Evolutionary conservation across 2,113 vertebrate species (phyloP), one percentile per base, ranked within the genome.

Genomic region (Polypterus senegalus): DNA sequence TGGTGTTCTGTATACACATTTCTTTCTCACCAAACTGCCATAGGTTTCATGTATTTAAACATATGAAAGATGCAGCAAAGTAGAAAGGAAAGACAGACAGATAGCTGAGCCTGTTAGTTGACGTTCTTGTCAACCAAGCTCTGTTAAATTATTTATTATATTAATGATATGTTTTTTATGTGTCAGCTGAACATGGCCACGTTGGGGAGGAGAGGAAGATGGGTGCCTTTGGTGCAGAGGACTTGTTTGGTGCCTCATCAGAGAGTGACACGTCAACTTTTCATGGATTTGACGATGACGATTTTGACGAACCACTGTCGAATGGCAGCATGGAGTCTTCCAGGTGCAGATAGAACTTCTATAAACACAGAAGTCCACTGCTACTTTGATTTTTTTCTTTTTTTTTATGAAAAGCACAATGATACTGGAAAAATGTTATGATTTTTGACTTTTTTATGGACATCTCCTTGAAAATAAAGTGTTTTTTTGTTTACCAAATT

Each of bases 181-280:
- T 89, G 88, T 86, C 89, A 95, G 92, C 89, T 87, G 87, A 86
- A 81, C 79, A 88, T 68, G 85, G 83, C 79, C 89, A 88, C 80
- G 85, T 86, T 84, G 91, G 91, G 82, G 91, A 92, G 78, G 90
- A 93, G 59, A 81, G 83, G 74, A 74, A 83, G 74, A 83, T 86
- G 59, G 71, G 82, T 70, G 44, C 43, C 48, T 27, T 27, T 27
- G 91, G 87, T 79, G 91, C 93, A 49, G 94, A 98, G 86, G 94
- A 98, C 85, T 90, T 98, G 79, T 98, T 97, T 74, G 92, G 92
- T 85, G 92, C 93, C 84, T 94, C 93, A 57, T 97, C 94, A 57
- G 93, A 98, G 87, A 98, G 94, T 82, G 94, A 98, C 87, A 92
- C 93, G 60, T 97, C 93, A 76, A 98, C 93, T 80, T 98, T 98